phyloP scores from a whole-genome alignment of 2,113 vertebrate genomes.

The Rostratula benghalensis region DNA sequence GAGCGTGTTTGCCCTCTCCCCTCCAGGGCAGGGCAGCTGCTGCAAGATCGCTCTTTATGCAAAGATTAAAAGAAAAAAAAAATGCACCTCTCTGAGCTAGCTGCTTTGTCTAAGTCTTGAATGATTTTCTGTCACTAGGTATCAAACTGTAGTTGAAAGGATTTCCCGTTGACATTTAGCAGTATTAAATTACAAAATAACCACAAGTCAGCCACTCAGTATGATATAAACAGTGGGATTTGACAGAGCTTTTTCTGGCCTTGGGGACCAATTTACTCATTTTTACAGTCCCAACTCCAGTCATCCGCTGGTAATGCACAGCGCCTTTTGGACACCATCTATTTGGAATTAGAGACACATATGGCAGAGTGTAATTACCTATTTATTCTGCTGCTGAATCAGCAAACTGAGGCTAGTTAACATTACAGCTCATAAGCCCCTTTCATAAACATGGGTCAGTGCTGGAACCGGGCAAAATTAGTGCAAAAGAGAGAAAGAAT shows the following conservation, averaged over 20 bases:
- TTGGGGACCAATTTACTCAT: slow-evolving; percentile 78
- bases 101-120: slow-evolving; percentile 68
- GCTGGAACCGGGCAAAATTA: slow-evolving; percentile 55
- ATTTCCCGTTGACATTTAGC: slow-evolving; percentile 77
- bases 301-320: slow-evolving; percentile 69
- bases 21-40: slow-evolving; percentile 34
- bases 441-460: slow-evolving; percentile 58
- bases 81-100: slow-evolving; percentile 31
- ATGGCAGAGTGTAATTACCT: slow-evolving; percentile 74
- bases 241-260: slow-evolving; percentile 74
- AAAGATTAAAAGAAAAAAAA: slow-evolving; percentile 52
- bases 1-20: background rate
- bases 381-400: slow-evolving; percentile 74
- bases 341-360: slow-evolving; percentile 72
- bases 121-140: slow-evolving; percentile 75
- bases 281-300: slow-evolving; percentile 71
- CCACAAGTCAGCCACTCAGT: slow-evolving; percentile 74
- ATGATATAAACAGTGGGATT: slow-evolving; percentile 74
- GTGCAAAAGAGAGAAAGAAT: slow-evolving; percentile 55
- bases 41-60: slow-evolving; percentile 30
- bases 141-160: slow-evolving; percentile 74
- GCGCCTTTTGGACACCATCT: slow-evolving; percentile 65
- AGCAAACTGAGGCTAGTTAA: slow-evolving; percentile 65
- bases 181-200: slow-evolving; percentile 77
- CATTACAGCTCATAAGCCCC: slow-evolving; percentile 46